These are phyloP conservation scores for Apolygus lucorum DNA, from an alignment of 1,140 invertebrate genomes.

Conservation along the genomic window DNA sequence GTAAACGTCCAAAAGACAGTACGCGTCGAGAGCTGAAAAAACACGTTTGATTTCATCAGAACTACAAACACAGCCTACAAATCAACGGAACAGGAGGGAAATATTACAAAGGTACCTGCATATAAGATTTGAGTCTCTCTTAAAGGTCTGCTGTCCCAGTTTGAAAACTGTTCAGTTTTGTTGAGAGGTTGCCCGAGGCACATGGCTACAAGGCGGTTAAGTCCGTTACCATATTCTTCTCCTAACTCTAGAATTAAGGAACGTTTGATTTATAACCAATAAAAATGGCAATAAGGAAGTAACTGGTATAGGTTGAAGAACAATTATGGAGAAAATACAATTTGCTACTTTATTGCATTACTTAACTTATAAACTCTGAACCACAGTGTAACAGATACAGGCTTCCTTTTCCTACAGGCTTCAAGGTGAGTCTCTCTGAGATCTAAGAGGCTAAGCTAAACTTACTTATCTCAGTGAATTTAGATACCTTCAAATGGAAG, in stretches of 20 bases:
- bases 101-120: slow-evolving; percentile 48
- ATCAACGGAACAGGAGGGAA: not conserved
- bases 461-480: not conserved
- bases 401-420: no score
- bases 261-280: no score
- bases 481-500: slow-evolving; percentile 43
- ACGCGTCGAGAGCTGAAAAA: slow-evolving; percentile 48
- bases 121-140: slow-evolving; percentile 64
- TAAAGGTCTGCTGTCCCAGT: slow-evolving; percentile 75
- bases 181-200: slow-evolving; percentile 63
- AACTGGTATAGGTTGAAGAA: no score
- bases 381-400: no score
- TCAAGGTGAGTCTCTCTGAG: no score
- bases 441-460: no score
- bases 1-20: slow-evolving; percentile 65
- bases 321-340: no score
- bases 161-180: slow-evolving; percentile 77
- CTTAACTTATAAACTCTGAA: no score
- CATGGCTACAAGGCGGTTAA: slow-evolving; percentile 50
- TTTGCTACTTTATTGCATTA: no score
- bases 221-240: slow-evolving; percentile 17
- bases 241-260: slow-evolving; percentile 13
- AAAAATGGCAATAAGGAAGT: no score
- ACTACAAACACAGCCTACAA: not conserved
- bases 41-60: no score